Evolutionary conservation across 2,113 vertebrate genomes (phyloP).

Genomic region (Acinonyx jubatus): DNA sequence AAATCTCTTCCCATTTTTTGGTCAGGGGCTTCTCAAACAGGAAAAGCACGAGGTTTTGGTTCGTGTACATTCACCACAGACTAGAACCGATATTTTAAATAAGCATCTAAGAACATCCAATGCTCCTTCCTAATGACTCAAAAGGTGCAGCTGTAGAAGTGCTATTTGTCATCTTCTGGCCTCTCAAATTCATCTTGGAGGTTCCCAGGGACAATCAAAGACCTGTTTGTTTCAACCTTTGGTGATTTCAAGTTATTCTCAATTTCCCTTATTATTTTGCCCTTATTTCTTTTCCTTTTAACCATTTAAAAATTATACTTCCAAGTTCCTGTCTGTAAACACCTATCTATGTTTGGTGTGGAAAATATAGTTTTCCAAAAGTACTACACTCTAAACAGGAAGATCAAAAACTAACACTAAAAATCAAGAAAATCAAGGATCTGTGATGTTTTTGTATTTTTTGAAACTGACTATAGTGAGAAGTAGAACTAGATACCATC

Average conservation of each 20-base stretch:
- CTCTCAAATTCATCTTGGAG: neutral
- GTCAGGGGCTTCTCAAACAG: neutral
- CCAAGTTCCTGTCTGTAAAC: neutral
- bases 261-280: neutral
- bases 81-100: neutral
- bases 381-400: neutral
- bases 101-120: neutral
- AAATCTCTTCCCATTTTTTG: neutral
- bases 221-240: neutral
- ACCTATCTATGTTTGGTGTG: neutral
- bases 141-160: neutral
- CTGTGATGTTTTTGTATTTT: neutral
- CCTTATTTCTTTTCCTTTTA: neutral
- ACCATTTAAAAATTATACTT: neutral
- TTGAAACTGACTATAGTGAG: neutral
- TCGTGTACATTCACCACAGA: neutral
- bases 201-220: neutral
- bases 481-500: neutral
- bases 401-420: neutral
- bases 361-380: neutral
- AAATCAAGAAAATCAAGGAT: neutral
- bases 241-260: neutral
- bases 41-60: neutral
- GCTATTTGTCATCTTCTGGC: neutral
- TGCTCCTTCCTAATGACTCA: neutral